Conservation (phyloP, 2,888 invertebrate species). For the Elysia crispata region DNA sequence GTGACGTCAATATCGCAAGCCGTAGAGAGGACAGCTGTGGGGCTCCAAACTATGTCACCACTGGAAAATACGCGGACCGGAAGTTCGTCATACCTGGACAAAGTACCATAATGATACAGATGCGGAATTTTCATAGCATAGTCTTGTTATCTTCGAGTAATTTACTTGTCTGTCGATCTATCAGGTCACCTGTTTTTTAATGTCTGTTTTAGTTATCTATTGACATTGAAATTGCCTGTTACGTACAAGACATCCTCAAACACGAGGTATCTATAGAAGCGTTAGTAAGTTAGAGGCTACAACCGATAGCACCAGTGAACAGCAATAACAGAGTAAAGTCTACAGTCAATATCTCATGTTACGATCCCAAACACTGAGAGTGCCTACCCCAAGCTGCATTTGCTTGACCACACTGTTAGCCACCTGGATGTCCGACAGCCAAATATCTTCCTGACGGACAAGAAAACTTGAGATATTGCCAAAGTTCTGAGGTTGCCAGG, state of each 20-base stretch:
- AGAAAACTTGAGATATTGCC: constrained; percentile 35
- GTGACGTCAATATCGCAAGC: constrained; percentile 50
- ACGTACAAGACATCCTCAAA: neutral
- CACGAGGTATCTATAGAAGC: neutral
- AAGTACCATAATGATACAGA: too few species aligned
- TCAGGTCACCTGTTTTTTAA: too few species aligned
- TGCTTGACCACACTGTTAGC: constrained; percentile 40
- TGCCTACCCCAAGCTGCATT: constrained; percentile 34
- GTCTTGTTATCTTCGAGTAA: too few species aligned
- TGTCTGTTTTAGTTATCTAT: neutral
- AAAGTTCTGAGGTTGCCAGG: constrained; percentile 32
- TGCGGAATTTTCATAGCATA: too few species aligned
- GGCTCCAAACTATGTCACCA: constrained; percentile 41
- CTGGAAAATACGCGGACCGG: constrained; percentile 16
- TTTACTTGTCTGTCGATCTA: too few species aligned
- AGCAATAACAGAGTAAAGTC: neutral
- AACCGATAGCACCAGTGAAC: neutral
- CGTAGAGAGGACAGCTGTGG: constrained; percentile 37
- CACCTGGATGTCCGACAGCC: constrained; percentile 49
- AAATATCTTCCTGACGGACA: constrained; percentile 41
- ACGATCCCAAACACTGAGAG: neutral
- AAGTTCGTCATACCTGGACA: neutral
- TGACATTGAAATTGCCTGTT: neutral
- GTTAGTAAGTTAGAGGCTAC: neutral
- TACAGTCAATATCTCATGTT: too few species aligned